Evolutionary conservation across 2,797 vertebrate species (phyloP).

Genomic region (Lagocephalus sceleratus): DNA sequence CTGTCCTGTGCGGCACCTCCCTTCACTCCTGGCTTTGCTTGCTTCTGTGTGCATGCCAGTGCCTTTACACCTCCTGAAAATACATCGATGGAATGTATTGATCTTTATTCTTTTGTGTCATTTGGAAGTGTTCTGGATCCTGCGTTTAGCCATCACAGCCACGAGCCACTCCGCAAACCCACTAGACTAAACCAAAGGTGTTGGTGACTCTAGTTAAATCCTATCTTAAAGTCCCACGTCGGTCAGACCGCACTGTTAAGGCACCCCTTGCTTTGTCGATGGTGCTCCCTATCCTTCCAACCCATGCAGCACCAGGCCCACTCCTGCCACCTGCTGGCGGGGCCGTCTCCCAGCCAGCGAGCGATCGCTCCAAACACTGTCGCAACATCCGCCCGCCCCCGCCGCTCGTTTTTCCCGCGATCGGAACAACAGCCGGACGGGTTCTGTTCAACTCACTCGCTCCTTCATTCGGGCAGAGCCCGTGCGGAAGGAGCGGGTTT

Average conservation of each 20-base stretch:
- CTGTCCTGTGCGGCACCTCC: slow-evolving; percentile 37
- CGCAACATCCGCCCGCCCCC: slow-evolving; percentile 32
- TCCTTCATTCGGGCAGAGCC: background rate
- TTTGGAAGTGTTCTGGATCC: slow-evolving; percentile 72
- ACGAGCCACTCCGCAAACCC: no score
- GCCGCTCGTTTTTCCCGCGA: background rate
- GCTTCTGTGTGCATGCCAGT: slow-evolving; percentile 62
- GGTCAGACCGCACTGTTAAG: slow-evolving; percentile 21
- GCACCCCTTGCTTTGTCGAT: slow-evolving; percentile 55
- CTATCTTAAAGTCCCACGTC: background rate
- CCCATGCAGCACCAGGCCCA: slow-evolving; percentile 72
- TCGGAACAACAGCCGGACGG: background rate
- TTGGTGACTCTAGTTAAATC: no score
- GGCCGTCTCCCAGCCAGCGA: slow-evolving; percentile 56
- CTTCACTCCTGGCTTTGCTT: slow-evolving; percentile 66
- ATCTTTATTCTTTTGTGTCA: slow-evolving; percentile 2
- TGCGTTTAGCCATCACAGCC: slow-evolving; percentile 21
- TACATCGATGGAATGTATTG: slow-evolving; percentile 35
- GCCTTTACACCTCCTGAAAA: slow-evolving; percentile 41
- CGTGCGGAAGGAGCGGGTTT: background rate
- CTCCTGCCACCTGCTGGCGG: slow-evolving; percentile 66
- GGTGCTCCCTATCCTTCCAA: slow-evolving; percentile 81
- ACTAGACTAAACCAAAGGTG: no score
- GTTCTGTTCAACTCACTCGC: no score
- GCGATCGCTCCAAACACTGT: slow-evolving; percentile 62